Conservation (phyloP, 2,113 vertebrate genomes). For the Ceratotherium simum region DNA sequence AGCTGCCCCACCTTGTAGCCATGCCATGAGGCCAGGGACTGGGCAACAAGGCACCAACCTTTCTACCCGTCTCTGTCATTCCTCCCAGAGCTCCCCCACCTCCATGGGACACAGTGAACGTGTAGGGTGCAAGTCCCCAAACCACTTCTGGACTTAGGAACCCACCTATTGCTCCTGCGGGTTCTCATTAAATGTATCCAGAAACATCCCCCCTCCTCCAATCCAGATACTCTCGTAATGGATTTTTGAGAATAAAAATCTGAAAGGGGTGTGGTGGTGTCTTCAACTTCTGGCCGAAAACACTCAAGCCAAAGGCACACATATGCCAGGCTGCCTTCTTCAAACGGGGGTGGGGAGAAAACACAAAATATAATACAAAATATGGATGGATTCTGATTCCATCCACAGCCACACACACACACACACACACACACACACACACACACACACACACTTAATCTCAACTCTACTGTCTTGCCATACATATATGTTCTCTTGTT, state of each 20-base stretch:
- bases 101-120: too few species aligned
- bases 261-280: too few species aligned
- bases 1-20: not conserved
- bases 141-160: not conserved
- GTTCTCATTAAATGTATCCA: not conserved
- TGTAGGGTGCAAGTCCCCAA: not conserved
- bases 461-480: not conserved
- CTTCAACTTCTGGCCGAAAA: not conserved
- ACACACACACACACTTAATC: not conserved
- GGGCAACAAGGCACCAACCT: too few species aligned
- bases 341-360: not conserved
- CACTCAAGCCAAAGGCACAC: not conserved
- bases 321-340: not conserved
- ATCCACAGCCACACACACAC: not conserved
- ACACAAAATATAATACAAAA: not conserved
- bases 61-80: not conserved
- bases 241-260: not conserved
- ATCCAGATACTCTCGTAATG: not conserved
- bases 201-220: not conserved
- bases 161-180: not conserved
- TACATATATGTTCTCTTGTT: not conserved
- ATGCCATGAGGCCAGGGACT: not conserved
- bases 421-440: not conserved
- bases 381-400: not conserved
- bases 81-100: not conserved